Conservation (phyloP, 2,113 vertebrate species). For the Burhinus oedicnemus region DNA sequence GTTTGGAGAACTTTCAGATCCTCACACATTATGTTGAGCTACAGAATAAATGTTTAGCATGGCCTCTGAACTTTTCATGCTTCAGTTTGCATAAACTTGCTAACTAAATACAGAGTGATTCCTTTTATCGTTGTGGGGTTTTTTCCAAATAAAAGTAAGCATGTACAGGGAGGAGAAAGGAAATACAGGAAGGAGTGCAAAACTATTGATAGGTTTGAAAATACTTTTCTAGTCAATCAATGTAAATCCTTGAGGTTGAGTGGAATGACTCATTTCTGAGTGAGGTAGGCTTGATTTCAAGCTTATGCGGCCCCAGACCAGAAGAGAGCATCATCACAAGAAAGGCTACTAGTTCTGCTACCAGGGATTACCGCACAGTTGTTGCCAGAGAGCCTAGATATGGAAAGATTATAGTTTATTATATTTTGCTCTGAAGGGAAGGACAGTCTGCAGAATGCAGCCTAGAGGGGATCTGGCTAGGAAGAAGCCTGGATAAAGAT, state of each 20-base stretch:
- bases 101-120: background rate
- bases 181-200: background rate
- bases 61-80: slow-evolving; percentile 12
- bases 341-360: background rate
- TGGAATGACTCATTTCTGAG: background rate
- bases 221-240: background rate
- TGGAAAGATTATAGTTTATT: background rate
- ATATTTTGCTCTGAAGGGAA: background rate
- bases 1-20: background rate
- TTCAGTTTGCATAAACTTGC: background rate
- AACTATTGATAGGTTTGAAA: background rate
- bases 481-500: background rate
- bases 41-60: background rate
- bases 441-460: background rate
- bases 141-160: background rate
- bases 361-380: background rate
- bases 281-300: background rate
- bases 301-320: background rate
- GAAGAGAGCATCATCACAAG: background rate
- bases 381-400: background rate
- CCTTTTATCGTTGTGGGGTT: background rate
- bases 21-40: background rate
- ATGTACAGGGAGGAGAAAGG: background rate
- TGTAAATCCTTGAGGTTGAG: background rate
- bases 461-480: background rate